Conservation (phyloP, 92 coral and sea anemone genomes). For the Epizoanthus fatuus region DNA sequence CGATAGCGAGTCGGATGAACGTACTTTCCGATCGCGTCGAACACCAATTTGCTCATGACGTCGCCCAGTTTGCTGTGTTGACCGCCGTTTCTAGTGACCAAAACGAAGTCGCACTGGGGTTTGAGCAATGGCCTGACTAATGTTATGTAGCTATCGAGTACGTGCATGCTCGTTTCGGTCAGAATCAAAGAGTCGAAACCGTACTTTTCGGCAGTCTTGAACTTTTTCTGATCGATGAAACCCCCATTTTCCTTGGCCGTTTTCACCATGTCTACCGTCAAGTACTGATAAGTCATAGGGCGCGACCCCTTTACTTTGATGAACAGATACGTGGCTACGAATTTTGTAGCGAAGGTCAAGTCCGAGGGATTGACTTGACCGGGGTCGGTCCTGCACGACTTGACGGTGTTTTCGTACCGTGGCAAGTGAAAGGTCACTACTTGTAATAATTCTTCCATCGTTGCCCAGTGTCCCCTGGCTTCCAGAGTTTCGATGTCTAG, state of each 20-base stretch:
- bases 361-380: constrained; percentile 36
- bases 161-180: constrained; percentile 8
- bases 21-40: too few species aligned
- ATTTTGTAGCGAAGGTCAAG: constrained; percentile 54
- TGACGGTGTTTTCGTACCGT: constrained; percentile 48
- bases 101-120: constrained; percentile 50
- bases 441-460: constrained; percentile 50
- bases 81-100: constrained; percentile 46
- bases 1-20: constrained; percentile 60
- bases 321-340: constrained; percentile 59
- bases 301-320: constrained; percentile 62
- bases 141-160: constrained; percentile 35
- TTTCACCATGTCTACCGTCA: constrained; percentile 55
- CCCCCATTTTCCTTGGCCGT: constrained; percentile 53
- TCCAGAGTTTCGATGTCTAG: constrained; percentile 63
- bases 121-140: constrained; percentile 44
- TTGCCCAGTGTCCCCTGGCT: constrained; percentile 47
- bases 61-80: constrained; percentile 17
- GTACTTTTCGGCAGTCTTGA: constrained; percentile 49
- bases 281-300: constrained; percentile 62
- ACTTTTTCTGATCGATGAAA: constrained; percentile 60
- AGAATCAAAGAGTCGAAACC: constrained; percentile 56
- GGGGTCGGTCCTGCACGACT: constrained; percentile 38
- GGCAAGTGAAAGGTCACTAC: constrained; percentile 41
- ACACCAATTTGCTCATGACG: constrained; percentile 43